A percentile compares a stretch with the other conserved stretches of the same genome.
Evolutionary conservation across 1,140 invertebrate species (phyloP).

Genomic region (Choristoneura fumiferana): DNA sequence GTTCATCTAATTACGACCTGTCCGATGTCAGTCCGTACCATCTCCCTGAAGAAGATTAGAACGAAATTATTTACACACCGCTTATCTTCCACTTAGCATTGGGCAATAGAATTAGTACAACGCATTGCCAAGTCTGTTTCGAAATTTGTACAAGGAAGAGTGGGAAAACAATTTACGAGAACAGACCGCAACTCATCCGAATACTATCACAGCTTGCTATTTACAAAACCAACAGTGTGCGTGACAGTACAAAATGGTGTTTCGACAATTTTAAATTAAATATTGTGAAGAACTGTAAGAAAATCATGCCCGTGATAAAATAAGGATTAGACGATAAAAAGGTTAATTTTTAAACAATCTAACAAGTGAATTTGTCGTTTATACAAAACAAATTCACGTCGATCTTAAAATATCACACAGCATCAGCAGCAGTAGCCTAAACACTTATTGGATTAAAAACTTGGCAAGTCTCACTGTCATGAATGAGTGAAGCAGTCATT

Average conservation of each 20-base stretch:
- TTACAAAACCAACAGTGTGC: constrained; percentile 13
- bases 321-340: too few species aligned
- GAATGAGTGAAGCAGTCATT: too few species aligned
- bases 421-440: too few species aligned
- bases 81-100: not conserved
- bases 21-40: constrained; percentile 38
- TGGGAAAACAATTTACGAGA: constrained; percentile 13
- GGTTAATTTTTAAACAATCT: too few species aligned
- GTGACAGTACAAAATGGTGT: constrained; percentile 3
- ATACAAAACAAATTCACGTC: too few species aligned
- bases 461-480: too few species aligned
- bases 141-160: not conserved
- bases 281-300: too few species aligned
- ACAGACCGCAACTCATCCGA: constrained; percentile 45
- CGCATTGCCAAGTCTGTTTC: not conserved
- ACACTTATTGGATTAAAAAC: too few species aligned
- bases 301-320: too few species aligned
- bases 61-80: constrained; percentile 18
- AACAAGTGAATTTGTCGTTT: too few species aligned
- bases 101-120: not conserved
- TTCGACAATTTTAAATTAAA: not conserved
- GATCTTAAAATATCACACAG: too few species aligned
- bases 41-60: constrained; percentile 32
- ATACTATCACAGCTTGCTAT: not conserved
- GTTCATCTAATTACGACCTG: constrained; percentile 25